Conservation (phyloP, 2,888 invertebrate genomes). For the Aethes cnicana region DNA sequence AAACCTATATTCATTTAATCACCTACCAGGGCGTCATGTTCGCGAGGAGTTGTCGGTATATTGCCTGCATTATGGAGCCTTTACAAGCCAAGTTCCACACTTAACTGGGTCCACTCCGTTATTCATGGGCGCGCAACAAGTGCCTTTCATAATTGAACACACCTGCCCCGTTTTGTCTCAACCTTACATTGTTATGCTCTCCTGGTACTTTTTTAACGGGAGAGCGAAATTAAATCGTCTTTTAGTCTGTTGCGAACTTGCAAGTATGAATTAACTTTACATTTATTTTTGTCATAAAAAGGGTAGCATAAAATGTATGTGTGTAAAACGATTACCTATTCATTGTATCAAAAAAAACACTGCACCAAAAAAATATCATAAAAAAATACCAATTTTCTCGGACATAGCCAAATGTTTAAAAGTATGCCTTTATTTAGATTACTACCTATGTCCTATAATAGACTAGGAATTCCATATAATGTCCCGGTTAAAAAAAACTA, state of each 20-base stretch:
- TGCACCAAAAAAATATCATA: too few species aligned
- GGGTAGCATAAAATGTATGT: too few species aligned
- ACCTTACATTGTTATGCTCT: slow-evolving; percentile 42
- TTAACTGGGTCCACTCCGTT: slow-evolving; percentile 57
- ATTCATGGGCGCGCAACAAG: slow-evolving; percentile 57
- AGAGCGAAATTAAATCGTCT: slow-evolving; percentile 6
- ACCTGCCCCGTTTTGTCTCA: slow-evolving; percentile 45
- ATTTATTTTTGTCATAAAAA: too few species aligned
- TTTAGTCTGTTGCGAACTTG: neutral
- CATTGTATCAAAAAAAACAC: too few species aligned
- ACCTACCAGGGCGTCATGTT: slow-evolving; percentile 47
- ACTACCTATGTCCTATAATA: too few species aligned
- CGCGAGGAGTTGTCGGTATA: slow-evolving; percentile 48
- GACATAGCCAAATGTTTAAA: too few species aligned
- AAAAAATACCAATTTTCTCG: too few species aligned
- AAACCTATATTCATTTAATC: slow-evolving; percentile 23
- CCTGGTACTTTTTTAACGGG: slow-evolving; percentile 26
- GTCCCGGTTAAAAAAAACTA: too few species aligned
- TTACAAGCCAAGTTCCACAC: slow-evolving; percentile 61
- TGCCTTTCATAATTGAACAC: slow-evolving; percentile 64
- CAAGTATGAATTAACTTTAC: too few species aligned
- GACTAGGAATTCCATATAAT: too few species aligned
- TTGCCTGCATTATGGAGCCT: slow-evolving; percentile 59
- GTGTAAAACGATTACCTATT: too few species aligned
- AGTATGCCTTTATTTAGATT: too few species aligned